Base-by-base conservation (phyloP, 1,140 invertebrate species). In the Alviniconcha marisindica region DNA sequence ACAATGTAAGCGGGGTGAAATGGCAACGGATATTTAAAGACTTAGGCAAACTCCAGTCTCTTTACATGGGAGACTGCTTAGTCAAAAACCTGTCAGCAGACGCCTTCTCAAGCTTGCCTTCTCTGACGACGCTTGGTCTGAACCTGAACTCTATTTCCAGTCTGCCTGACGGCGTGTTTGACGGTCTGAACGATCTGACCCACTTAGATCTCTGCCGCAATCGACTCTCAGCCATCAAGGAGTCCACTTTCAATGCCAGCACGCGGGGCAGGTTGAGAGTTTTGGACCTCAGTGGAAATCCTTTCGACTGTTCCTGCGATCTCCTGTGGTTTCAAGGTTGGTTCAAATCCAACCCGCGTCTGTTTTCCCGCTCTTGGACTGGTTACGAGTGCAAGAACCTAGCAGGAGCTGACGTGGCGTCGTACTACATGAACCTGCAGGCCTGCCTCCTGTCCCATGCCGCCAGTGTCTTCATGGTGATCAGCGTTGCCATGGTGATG, bases 291-390 rank as follows among this genome's bases (percentile, higher is more conserved):
- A 36, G 31, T 28, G n/a, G 48, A 18, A 83, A 83, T 48, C 40
- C 54, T 24, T 83, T 83, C 42, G 4, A 15, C 33, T 83, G 82
- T 77, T 36, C 28, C 12, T 83, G 82, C 69, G 40, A 76, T 31
- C n/a, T 77, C 7, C 15, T 63, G 31, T 78, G 82, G 82, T 83
- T 83, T 63, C 33, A 42, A 7, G 3, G 56, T 31, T 78, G 82
- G 82, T 40, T 83, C 38, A 14, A 15, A 2, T 42, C 18, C 18
- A 38, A 82, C 36, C 44, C 69, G 21, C 15, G n/a, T 15, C n/a
- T 76, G 36, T 82, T 82, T 40, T 7, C 15, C 51, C 15, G 56
- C 12, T 76, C 69, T 14, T n/a, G 33, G 10, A 51, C 21, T n/a
- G 38, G 1, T 12, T 83, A 83, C 74, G 12, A 40, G 40, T 83